Evolutionary conservation across 2,888 invertebrate species (phyloP).

Genomic region (Pandemis cinnamomeana): DNA sequence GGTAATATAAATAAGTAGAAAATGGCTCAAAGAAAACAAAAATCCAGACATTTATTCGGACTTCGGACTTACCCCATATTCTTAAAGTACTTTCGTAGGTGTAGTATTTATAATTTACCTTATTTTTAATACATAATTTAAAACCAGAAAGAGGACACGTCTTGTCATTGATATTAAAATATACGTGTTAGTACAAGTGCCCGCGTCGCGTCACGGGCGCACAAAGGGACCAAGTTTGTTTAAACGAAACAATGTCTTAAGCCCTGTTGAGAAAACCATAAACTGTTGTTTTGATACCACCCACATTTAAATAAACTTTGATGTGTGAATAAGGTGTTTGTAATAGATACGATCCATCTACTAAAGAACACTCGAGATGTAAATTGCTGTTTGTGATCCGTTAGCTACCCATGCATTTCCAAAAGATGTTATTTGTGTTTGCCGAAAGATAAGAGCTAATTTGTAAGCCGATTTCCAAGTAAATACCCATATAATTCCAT

Average conservation of each 20-base stretch:
- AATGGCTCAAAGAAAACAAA: too few relatives aligned
- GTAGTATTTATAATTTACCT: neutral
- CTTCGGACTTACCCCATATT: too few relatives aligned
- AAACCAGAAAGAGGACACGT: neutral
- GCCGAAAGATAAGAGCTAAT: slow-evolving; percentile 2
- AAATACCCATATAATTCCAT: neutral
- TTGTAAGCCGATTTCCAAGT: slow-evolving; percentile 1
- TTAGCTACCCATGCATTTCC: slow-evolving; percentile 22
- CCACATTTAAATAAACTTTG: slow-evolving; percentile 74
- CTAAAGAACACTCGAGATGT: slow-evolving; percentile 37
- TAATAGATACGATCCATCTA: slow-evolving; percentile 51
- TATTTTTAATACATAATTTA: neutral
- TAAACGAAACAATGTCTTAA: slow-evolving; percentile 54
- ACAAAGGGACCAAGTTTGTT: slow-evolving; percentile 60
- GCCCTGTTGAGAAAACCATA: slow-evolving; percentile 47
- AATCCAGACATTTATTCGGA: neutral
- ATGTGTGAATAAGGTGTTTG: slow-evolving; percentile 65
- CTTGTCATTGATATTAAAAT: slow-evolving; percentile 38
- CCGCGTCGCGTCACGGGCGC: slow-evolving; percentile 27
- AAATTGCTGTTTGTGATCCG: slow-evolving; percentile 36
- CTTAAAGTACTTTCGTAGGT: too few relatives aligned
- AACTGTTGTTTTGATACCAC: slow-evolving; percentile 64
- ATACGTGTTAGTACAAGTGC: slow-evolving; percentile 35
- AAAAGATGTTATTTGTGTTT: slow-evolving; percentile 12
- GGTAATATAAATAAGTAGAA: too few relatives aligned